Evolutionary conservation across 2,888 invertebrate genomes (phyloP).

Genomic region (Ophion ellenae): DNA sequence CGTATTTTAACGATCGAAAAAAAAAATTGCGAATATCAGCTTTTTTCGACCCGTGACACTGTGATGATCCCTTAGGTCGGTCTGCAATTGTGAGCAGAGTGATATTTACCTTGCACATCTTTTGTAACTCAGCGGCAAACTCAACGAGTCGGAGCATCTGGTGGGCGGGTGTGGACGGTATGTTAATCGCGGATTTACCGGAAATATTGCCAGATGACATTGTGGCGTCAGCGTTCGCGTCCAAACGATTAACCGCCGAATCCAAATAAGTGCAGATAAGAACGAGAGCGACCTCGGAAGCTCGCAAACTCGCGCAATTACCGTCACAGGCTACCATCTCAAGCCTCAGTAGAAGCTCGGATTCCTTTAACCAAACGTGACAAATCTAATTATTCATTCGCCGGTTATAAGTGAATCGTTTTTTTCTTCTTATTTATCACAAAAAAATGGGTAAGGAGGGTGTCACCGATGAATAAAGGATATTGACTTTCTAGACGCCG

Average conservation of each 20-base stretch:
- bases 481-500: too few relatives aligned
- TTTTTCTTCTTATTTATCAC: background rate
- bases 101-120: conserved; percentile 87
- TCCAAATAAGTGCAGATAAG: conserved; percentile 90
- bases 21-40: too few relatives aligned
- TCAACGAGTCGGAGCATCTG: conserved; percentile 88
- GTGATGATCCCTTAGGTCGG: background rate
- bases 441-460: too few relatives aligned
- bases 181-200: conserved; percentile 70
- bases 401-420: background rate
- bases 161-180: conserved; percentile 80
- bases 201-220: conserved; percentile 65
- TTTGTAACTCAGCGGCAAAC: conserved; percentile 89
- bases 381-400: conserved; percentile 18
- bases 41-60: background rate
- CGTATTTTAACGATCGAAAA: too few relatives aligned
- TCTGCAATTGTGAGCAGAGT: background rate
- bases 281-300: conserved; percentile 91
- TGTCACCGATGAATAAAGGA: too few relatives aligned
- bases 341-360: conserved; percentile 88
- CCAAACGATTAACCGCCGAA: conserved; percentile 84
- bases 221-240: conserved; percentile 76
- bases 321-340: conserved; percentile 92
- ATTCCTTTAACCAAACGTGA: conserved; percentile 83
- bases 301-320: conserved; percentile 89